A percentile compares a stretch with the other conserved stretches of the same genome.
These are phyloP conservation scores for Axinella damicornis DNA, from an alignment of 37 sponge, comb jelly and placozoan species.

Conservation along the genomic window DNA sequence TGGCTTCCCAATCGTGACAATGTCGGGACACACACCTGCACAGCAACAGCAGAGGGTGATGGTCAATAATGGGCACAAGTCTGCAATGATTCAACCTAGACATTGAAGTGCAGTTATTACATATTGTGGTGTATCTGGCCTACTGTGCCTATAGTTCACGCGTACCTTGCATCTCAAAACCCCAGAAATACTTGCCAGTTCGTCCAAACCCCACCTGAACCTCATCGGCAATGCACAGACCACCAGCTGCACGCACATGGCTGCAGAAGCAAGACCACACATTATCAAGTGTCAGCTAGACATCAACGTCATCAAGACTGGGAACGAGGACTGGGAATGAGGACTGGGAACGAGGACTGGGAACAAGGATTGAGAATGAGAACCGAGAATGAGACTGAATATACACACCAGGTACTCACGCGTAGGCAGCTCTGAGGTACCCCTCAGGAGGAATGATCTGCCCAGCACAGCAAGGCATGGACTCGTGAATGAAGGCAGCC, in stretches of 20 bases:
- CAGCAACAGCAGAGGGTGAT: background rate
- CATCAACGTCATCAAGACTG: no score
- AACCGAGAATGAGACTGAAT: background rate
- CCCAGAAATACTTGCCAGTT: conserved; percentile 78
- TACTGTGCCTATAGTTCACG: no score
- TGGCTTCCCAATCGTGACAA: conserved; percentile 89
- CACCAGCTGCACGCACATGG: conserved; percentile 68
- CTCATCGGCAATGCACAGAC: conserved; percentile 93
- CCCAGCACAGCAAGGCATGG: conserved; percentile 77
- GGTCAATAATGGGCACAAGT: no score
- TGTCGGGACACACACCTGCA: conserved; percentile 76
- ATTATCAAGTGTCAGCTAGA: no score
- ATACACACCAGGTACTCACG: conserved; percentile 24
- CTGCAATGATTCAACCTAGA: background rate
- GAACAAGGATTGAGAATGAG: background rate
- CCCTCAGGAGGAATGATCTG: conserved; percentile 61
- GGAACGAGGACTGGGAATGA: no score
- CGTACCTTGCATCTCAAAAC: conserved; percentile 74
- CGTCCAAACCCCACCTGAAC: conserved; percentile 87
- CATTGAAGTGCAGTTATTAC: background rate
- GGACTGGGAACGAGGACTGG: no score
- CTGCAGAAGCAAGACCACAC: conserved; percentile 47
- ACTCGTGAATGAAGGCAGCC: conserved; percentile 81
- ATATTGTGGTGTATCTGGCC: no score
- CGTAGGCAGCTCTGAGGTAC: conserved; percentile 70